Evolutionary conservation across 2,888 invertebrate species (phyloP).

Genomic region (Antheraea yamamai): DNA sequence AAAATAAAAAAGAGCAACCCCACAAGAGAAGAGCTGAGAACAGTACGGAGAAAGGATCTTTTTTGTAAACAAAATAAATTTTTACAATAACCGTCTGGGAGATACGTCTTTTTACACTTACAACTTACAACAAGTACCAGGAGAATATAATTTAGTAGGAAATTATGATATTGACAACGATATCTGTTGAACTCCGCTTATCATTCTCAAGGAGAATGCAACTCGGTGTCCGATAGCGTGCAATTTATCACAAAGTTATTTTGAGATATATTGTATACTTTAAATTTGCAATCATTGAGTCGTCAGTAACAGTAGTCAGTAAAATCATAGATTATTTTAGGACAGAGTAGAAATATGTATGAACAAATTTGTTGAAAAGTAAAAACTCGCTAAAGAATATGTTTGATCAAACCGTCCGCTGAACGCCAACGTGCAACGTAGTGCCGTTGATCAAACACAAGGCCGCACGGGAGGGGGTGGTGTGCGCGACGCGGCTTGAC

Average conservation of each 20-base stretch:
- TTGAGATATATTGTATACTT: background rate
- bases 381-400: conserved; percentile 1
- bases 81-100: background rate
- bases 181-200: conserved; percentile 6
- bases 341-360: background rate
- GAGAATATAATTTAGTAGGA: conserved; percentile 36
- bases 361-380: background rate
- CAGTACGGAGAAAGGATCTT: no score
- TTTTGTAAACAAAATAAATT: no score
- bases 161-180: conserved; percentile 16
- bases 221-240: conserved; percentile 1
- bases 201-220: conserved; percentile 12
- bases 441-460: conserved; percentile 24
- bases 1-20: no score
- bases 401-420: background rate
- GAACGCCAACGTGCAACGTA: background rate
- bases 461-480: conserved; percentile 24
- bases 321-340: background rate
- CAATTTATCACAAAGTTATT: conserved; percentile 4
- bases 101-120: conserved; percentile 37
- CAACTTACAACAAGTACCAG: conserved; percentile 44
- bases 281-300: background rate
- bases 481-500: conserved; percentile 35
- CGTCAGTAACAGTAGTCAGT: no score
- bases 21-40: no score